Conservation (phyloP, 2,113 vertebrate genomes). For the Numida meleagris region DNA sequence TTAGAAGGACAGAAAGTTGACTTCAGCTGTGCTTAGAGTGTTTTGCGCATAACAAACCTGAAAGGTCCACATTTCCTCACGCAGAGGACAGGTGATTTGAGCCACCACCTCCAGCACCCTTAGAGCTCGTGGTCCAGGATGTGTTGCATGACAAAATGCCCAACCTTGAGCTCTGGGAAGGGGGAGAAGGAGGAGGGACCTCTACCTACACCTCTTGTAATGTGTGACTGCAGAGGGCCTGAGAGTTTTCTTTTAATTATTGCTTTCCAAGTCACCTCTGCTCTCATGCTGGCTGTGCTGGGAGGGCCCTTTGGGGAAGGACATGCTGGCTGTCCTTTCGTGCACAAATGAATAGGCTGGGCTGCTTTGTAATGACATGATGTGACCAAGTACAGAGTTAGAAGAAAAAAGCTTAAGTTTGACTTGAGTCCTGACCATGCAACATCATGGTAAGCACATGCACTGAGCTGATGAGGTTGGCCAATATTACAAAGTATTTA, state of each 20-base stretch:
- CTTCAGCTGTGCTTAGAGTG: background rate
- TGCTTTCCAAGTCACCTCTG: slow-evolving; percentile 24
- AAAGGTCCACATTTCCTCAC: background rate
- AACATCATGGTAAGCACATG: background rate
- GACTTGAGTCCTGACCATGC: background rate
- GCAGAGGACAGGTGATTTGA: background rate
- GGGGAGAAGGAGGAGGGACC: background rate
- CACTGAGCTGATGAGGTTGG: background rate
- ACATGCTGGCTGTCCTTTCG: slow-evolving; percentile 33
- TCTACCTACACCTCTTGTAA: background rate
- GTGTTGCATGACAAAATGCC: background rate
- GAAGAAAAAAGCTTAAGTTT: slow-evolving; percentile 9
- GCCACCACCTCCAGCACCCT: background rate
- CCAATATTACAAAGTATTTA: slow-evolving; percentile 49
- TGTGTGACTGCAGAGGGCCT: background rate
- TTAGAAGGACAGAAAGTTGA: slow-evolving; percentile 12
- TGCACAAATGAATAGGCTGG: slow-evolving; percentile 48
- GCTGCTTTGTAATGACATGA: slow-evolving; percentile 5
- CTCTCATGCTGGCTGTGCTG: background rate
- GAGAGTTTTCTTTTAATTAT: slow-evolving; percentile 47
- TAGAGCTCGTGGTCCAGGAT: background rate
- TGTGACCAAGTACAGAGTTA: background rate
- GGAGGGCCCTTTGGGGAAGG: slow-evolving; percentile 27
- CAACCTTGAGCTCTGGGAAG: background rate
- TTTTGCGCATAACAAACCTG: background rate